phyloP scores from a whole-genome alignment of 2,888 invertebrate genomes.

The Philonicus albiceps region DNA sequence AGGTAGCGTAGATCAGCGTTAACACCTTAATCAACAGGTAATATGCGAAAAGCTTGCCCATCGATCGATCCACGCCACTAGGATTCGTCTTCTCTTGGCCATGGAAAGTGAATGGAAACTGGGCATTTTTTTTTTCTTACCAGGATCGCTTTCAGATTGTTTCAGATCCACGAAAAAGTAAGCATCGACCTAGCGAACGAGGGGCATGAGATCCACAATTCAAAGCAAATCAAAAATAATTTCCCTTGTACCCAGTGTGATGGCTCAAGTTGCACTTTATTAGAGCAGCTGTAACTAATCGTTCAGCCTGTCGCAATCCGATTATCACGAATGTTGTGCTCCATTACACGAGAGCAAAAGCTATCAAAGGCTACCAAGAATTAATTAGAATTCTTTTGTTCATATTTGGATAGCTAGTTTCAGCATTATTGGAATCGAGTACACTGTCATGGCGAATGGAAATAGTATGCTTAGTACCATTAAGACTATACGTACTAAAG shows the following conservation, averaged over 20 bases:
- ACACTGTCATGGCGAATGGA: neutral
- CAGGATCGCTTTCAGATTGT: neutral
- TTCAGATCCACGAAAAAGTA: neutral
- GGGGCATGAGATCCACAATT: neutral
- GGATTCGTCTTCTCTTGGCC: constrained; percentile 3
- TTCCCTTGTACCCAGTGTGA: neutral
- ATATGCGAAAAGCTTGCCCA: neutral
- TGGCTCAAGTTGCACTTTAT: neutral
- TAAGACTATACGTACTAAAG: neutral
- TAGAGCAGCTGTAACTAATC: neutral
- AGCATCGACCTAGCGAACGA: neutral
- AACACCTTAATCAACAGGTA: too few relatives aligned
- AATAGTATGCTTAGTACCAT: neutral
- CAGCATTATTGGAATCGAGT: neutral
- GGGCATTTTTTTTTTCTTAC: neutral
- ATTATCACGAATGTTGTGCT: neutral
- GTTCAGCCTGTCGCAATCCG: neutral
- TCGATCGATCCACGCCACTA: neutral
- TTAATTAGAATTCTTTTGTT: constrained; percentile 1
- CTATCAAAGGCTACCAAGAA: neutral
- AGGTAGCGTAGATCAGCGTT: too few relatives aligned
- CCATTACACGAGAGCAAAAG: neutral
- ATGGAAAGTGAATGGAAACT: constrained; percentile 32
- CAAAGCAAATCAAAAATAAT: neutral
- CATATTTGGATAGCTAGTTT: neutral